Base-by-base conservation (phyloP, 1,140 invertebrate genomes). In the Sarcophaga peregrina region DNA sequence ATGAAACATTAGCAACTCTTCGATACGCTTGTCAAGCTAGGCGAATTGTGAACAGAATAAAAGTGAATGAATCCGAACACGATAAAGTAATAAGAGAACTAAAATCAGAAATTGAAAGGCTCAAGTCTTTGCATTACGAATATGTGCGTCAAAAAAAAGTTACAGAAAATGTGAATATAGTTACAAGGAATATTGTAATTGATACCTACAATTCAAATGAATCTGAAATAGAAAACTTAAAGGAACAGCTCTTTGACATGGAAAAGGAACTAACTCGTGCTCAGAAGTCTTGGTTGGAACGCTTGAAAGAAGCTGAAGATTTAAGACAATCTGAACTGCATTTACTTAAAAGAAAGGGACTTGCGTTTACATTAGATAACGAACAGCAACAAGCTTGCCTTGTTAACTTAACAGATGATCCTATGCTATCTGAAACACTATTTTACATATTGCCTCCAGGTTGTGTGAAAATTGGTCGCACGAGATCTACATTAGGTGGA, bases 31-130 rank as follows among this genome's bases (percentile, higher is more conserved):
- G 95, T 87, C 94, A 96, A 87, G 97, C 97, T 0, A 94, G 97
- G 87, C 95, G 96, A 82, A 98, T 98, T 83, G 96, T 98, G 86
- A 98, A 98, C 89, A 96, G 97, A 86, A 97, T 97, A 0, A 97
- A 96, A 54, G 96, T 98, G 83, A 98, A 98, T 91, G 97, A 98
- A 88, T 96, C 97, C 91, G 93, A 95, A 0, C 96, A 96, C 86
- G 95, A 96, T 48, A 96, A 95, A 90, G 92, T 96, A 47, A 97
- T 97, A 82, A 91, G 95, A 73, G 96, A 96, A 86, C 92, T 97
- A 17, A 91, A 95, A 8, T 95, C 98, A 9, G 96, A 97, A 92
- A 94, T 96, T 47, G 92, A 94, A 82, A 91, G 93, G 58, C 88
- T 96, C 5, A 92, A 92, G 80, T 91, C 92, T 15, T 86, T 93